Conservation (phyloP, 2,113 vertebrate species). For the Manacus vitellinus region DNA sequence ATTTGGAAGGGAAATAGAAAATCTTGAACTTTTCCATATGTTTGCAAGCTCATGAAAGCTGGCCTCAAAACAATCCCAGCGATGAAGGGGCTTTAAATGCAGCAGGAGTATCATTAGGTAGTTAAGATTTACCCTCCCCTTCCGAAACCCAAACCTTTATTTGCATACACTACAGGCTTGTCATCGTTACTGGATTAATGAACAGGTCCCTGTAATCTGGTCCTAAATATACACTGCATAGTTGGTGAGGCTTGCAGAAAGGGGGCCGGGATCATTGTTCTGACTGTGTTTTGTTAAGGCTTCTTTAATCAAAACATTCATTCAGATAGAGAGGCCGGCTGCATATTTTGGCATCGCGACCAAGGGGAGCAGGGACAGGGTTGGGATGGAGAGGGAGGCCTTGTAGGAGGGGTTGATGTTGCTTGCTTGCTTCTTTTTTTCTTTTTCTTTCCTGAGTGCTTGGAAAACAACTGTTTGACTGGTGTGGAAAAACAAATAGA, state of each 20-base stretch:
- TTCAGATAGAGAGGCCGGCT: slow-evolving; percentile 57
- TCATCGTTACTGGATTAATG: slow-evolving; percentile 47
- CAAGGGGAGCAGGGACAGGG: not conserved
- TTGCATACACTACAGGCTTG: not conserved
- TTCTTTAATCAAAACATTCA: slow-evolving; percentile 67
- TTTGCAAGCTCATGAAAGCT: slow-evolving; percentile 14
- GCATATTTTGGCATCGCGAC: slow-evolving; percentile 23
- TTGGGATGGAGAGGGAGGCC: not conserved
- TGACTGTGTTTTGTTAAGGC: slow-evolving; percentile 59
- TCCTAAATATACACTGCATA: slow-evolving; percentile 36
- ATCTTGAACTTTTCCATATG: slow-evolving; percentile 69
- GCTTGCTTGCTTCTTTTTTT: not conserved
- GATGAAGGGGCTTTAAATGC: not conserved
- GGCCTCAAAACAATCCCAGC: not conserved
- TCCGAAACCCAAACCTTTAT: not conserved
- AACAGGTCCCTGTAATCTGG: slow-evolving; percentile 29
- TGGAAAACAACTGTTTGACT: slow-evolving; percentile 30
- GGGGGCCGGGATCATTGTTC: not conserved
- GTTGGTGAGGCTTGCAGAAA: slow-evolving; percentile 38
- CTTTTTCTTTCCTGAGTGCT: not conserved
- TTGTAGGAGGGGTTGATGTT: not conserved
- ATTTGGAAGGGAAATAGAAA: slow-evolving; percentile 57
- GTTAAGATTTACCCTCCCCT: not conserved
- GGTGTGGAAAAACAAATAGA: slow-evolving; percentile 43
- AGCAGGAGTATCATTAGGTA: not conserved